Base-by-base conservation (phyloP, 1,140 invertebrate species). In the Drosophila teissieri region DNA sequence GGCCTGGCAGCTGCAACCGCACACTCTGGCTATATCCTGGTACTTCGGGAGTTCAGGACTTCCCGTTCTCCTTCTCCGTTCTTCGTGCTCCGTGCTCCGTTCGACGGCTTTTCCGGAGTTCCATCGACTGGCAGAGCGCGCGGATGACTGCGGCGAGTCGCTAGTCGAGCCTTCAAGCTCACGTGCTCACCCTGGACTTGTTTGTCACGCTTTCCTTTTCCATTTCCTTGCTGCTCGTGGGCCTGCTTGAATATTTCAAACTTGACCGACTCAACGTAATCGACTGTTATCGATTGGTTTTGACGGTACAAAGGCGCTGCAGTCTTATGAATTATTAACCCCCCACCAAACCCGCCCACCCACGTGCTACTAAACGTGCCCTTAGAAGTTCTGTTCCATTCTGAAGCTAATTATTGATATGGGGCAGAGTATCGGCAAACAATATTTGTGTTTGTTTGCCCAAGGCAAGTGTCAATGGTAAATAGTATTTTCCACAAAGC, bases 381-480 rank as follows among this genome's bases (percentile, higher is more conserved):
- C 17, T 8, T 5, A 27, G 51, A 45, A 69, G 17, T 46, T 52
- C 15, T n/a, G n/a, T 14, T 39, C 19, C 46, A 46, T 11, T 36
- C 27, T 10, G 17, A 52, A 24, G 52, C 64, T 70, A 78, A 78
- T 70, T 63, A 78, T 78, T 62, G 56, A 69, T 63, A 56, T 68
- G 44, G 44, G 5, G n/a, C 10, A 8, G 4, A 15, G 34, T 49
- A 39, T 37, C 15, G 73, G 46, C 51, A 31, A 34, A 45, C 53
- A 52, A 60, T 40, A 48, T 22, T 73, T 37, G 14, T 24, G 27
- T 73, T 73, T 46, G 12, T 49, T 62, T 53, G 31, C 37, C 40
- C 61, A 58, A 37, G 61, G 65, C 37, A 64, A 75, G 84, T 89
- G 83, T 88, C 83, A 73, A 83, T 77, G 69, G 72, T 73, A 83